Conservation (phyloP, 1,140 invertebrate species). For the Drosophila kanapiae region DNA sequence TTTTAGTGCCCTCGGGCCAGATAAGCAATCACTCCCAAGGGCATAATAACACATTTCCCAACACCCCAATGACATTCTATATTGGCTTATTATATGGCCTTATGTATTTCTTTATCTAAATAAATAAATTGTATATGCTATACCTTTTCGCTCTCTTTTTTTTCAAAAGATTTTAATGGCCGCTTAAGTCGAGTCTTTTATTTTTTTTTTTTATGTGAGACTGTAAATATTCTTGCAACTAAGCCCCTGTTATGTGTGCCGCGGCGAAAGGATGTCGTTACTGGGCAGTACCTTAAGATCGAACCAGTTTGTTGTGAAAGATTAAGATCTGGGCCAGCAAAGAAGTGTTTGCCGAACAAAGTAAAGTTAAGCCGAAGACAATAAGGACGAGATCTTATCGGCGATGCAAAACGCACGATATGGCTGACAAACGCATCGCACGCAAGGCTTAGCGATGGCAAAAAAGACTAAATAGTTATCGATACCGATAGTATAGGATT, state of each 20-base stretch:
- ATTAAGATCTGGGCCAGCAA: constrained; percentile 38
- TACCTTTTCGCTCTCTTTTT: constrained; percentile 34
- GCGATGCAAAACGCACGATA: constrained; percentile 51
- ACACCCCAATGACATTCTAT: constrained; percentile 36
- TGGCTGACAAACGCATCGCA: constrained; percentile 25
- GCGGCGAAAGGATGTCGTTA: constrained; percentile 1
- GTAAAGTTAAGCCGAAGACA: constrained; percentile 35
- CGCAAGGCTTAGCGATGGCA: background rate
- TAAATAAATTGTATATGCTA: constrained; percentile 58
- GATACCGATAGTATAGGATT: background rate
- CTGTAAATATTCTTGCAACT: constrained; percentile 58
- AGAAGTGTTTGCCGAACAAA: constrained; percentile 57
- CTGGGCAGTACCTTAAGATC: constrained; percentile 35
- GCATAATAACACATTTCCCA: constrained; percentile 6
- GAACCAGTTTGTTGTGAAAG: constrained; percentile 39
- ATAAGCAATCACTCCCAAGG: no score
- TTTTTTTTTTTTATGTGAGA: constrained; percentile 27
- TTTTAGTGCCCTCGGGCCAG: background rate
- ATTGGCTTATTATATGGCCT: background rate
- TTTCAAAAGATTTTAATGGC: constrained; percentile 63
- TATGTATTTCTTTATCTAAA: background rate
- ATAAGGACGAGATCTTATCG: constrained; percentile 50
- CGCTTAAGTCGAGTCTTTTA: constrained; percentile 57
- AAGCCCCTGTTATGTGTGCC: constrained; percentile 57
- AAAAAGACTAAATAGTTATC: background rate